A percentile compares a stretch with the other conserved stretches of the same genome.
phyloP scores from a whole-genome alignment of 1,140 invertebrate species.

The Holcopasites calliopsidis region DNA sequence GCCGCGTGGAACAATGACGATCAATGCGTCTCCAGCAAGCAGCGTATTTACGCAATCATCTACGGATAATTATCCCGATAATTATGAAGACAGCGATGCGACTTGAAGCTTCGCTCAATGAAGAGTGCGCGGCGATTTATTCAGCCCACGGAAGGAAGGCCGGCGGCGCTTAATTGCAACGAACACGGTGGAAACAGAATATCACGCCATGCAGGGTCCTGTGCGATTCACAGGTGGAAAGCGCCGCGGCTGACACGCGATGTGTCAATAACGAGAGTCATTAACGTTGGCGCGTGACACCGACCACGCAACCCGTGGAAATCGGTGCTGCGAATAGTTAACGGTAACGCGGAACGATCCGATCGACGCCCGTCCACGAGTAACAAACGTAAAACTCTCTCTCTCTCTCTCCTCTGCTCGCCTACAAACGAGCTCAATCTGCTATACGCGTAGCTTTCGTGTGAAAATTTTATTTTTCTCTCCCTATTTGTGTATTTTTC shows the following conservation, averaged over 20 bases:
- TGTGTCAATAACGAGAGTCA: constrained; percentile 53
- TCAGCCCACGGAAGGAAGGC: constrained; percentile 16
- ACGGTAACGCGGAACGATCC: not conserved
- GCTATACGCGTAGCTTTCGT: not conserved
- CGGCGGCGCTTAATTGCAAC: constrained; percentile 3
- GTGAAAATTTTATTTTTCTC: not conserved
- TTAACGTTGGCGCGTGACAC: constrained; percentile 45
- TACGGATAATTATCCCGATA: not conserved
- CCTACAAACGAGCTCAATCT: not conserved
- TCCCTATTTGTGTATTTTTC: not conserved
- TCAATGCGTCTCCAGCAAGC: too few species aligned
- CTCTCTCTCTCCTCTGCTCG: too few species aligned
- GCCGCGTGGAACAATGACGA: too few species aligned
- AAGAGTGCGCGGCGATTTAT: not conserved
- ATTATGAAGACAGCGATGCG: too few species aligned
- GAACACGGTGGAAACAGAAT: constrained; percentile 2
- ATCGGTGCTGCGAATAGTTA: constrained; percentile 18
- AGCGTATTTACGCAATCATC: not conserved
- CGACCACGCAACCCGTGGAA: constrained; percentile 44
- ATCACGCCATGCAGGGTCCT: not conserved
- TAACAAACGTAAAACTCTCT: not conserved
- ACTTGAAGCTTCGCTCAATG: not conserved
- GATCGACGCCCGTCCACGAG: not conserved
- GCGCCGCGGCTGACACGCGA: constrained; percentile 34
- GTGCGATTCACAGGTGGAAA: not conserved